Evolutionary conservation across 1,140 invertebrate genomes (phyloP).

Genomic region (Psilanteris sp.): DNA sequence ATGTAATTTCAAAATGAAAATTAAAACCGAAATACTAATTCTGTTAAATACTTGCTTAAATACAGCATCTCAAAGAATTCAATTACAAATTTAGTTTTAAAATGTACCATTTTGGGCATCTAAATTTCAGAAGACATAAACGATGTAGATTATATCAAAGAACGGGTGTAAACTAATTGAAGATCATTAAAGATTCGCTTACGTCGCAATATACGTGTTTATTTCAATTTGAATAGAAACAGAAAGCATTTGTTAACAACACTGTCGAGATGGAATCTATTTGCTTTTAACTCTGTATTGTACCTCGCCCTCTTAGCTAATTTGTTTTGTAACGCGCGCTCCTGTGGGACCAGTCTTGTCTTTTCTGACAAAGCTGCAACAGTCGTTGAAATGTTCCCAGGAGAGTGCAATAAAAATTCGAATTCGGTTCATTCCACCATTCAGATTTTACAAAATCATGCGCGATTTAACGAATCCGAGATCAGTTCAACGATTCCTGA

Average conservation of each 20-base stretch:
- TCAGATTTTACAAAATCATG: slow-evolving; percentile 1
- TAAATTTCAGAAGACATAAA: no score
- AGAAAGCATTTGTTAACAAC: slow-evolving; percentile 51
- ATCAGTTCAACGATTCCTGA: slow-evolving; percentile 11
- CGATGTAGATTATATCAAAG: no score
- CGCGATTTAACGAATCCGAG: slow-evolving; percentile 1
- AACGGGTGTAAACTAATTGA: slow-evolving; percentile 41
- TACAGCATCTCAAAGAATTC: no score
- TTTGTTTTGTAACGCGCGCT: slow-evolving; percentile 25
- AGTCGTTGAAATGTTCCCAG: slow-evolving; percentile 10
- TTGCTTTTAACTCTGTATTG: slow-evolving; percentile 29
- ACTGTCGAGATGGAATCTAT: slow-evolving; percentile 47
- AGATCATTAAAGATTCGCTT: slow-evolving; percentile 46
- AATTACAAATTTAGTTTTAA: no score
- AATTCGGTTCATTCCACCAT: background rate
- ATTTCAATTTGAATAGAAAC: slow-evolving; percentile 40
- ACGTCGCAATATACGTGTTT: slow-evolving; percentile 28
- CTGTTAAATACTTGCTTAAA: no score
- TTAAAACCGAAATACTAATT: no score
- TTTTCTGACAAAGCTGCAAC: slow-evolving; percentile 23
- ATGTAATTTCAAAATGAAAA: no score
- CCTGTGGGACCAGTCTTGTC: slow-evolving; percentile 31
- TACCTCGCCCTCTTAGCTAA: slow-evolving; percentile 10
- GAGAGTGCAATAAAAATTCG: slow-evolving; percentile 1
- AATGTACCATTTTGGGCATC: no score